Evolutionary conservation across 2,113 vertebrate genomes (phyloP).

Genomic region (Balaeniceps rex): DNA sequence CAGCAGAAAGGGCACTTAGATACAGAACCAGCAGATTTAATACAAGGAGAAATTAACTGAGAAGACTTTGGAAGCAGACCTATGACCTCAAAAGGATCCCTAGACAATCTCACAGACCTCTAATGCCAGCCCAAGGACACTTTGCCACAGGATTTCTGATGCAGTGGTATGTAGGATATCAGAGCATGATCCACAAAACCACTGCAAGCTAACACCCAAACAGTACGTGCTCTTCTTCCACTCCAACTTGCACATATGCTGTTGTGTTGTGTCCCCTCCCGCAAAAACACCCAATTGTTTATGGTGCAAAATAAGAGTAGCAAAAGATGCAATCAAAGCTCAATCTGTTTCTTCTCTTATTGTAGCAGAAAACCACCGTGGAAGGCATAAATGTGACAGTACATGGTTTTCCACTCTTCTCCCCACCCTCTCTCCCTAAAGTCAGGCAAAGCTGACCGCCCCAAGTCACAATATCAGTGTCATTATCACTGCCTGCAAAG

Average conservation of each 20-base stretch:
- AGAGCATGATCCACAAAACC: background rate
- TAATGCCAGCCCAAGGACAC: background rate
- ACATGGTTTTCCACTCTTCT: background rate
- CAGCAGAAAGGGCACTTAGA: background rate
- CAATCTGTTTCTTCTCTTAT: background rate
- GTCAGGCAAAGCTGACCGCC: background rate
- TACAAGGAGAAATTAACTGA: background rate
- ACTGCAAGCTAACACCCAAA: background rate
- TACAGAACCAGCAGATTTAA: background rate
- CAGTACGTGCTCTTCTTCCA: background rate
- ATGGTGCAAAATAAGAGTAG: background rate
- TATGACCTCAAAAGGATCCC: background rate
- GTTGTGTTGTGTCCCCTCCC: no score
- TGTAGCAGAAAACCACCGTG: background rate
- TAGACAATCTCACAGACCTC: background rate
- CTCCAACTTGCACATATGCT: background rate
- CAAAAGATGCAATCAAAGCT: background rate
- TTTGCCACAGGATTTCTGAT: background rate
- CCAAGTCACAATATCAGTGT: background rate
- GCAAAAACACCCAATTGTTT: background rate
- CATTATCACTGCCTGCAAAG: background rate
- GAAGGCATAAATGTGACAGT: background rate
- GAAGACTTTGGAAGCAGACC: background rate
- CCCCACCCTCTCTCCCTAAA: background rate
- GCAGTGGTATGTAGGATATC: background rate